phyloP scores from a whole-genome alignment of 2,797 vertebrate genomes.

The Aulostomus chinensis region DNA sequence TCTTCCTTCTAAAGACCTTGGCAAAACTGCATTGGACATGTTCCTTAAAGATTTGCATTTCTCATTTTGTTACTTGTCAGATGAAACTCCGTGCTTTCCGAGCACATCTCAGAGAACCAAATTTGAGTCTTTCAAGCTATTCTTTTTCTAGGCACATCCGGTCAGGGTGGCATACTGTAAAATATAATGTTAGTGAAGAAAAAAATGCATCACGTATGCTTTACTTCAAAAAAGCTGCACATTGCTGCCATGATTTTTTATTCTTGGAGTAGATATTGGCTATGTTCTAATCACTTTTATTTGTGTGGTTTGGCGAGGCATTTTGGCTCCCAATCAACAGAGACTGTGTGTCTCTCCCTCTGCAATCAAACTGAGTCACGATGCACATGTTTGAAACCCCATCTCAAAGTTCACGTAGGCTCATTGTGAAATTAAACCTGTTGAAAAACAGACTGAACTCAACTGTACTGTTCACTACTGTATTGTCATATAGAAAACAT shows the following conservation, averaged over 20 bases:
- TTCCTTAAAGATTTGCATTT: slow-evolving; percentile 54
- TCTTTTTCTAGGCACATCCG: slow-evolving; percentile 17
- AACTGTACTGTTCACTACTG: slow-evolving; percentile 19
- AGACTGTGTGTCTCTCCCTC: slow-evolving; percentile 43
- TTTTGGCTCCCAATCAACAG: slow-evolving; percentile 51
- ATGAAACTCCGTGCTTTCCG: slow-evolving; percentile 46
- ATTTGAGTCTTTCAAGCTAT: slow-evolving; percentile 34
- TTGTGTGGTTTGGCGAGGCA: slow-evolving; percentile 43
- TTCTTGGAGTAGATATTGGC: slow-evolving; percentile 33
- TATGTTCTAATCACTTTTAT: slow-evolving; percentile 50
- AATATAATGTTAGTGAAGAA: slow-evolving; percentile 17
- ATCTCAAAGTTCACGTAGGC: slow-evolving; percentile 57
- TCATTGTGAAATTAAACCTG: slow-evolving; percentile 44
- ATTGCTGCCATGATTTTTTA: slow-evolving; percentile 30
- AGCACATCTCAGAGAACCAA: slow-evolving; percentile 45
- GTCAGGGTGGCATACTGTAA: slow-evolving; percentile 37
- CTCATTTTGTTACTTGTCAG: slow-evolving; percentile 49
- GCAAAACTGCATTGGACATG: slow-evolving; percentile 33
- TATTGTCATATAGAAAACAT: slow-evolving; percentile 49
- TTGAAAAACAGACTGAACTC: slow-evolving; percentile 22
- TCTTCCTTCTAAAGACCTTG: slow-evolving; percentile 24
- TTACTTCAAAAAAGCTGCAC: slow-evolving; percentile 27
- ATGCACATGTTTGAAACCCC: slow-evolving; percentile 40
- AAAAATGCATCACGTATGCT: slow-evolving; percentile 25
- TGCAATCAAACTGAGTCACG: slow-evolving; percentile 44